Conservation (phyloP, 2,888 invertebrate species). For the Luperina testacea region DNA sequence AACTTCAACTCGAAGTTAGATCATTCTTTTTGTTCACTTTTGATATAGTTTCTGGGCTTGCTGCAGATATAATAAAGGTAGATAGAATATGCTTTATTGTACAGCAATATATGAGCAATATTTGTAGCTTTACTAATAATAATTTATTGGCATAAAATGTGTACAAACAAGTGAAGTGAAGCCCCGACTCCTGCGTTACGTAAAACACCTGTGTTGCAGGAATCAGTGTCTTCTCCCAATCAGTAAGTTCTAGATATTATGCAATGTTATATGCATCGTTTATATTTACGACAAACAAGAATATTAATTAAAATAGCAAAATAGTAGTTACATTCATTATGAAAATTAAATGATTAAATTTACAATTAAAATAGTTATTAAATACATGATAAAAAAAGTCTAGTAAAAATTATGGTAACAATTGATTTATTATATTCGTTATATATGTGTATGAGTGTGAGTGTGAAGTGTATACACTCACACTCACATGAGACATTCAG, state of each 20-base stretch:
- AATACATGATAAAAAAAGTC: background rate
- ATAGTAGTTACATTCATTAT: background rate
- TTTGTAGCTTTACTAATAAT: background rate
- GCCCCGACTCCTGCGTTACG: no score
- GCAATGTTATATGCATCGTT: background rate
- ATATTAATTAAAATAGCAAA: background rate
- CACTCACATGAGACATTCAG: background rate
- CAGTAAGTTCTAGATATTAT: background rate
- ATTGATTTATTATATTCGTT: background rate
- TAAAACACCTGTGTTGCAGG: no score
- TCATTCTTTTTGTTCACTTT: constrained; percentile 7
- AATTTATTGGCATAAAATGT: no score
- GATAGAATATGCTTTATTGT: background rate
- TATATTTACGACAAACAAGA: no score
- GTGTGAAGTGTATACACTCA: no score
- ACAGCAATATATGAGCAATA: background rate
- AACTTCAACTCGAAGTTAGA: constrained; percentile 21
- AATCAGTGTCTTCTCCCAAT: background rate
- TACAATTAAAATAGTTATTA: background rate
- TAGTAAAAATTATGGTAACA: background rate
- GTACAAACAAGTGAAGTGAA: no score
- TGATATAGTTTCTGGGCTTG: background rate
- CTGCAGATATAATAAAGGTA: background rate
- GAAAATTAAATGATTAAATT: background rate
- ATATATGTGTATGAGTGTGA: background rate